Percentiles rank a stretch among this genome's conserved stretches.
These are phyloP conservation scores for Agapostemon virescens DNA, from an alignment of 2,888 invertebrate species.

Conservation along the genomic window DNA sequence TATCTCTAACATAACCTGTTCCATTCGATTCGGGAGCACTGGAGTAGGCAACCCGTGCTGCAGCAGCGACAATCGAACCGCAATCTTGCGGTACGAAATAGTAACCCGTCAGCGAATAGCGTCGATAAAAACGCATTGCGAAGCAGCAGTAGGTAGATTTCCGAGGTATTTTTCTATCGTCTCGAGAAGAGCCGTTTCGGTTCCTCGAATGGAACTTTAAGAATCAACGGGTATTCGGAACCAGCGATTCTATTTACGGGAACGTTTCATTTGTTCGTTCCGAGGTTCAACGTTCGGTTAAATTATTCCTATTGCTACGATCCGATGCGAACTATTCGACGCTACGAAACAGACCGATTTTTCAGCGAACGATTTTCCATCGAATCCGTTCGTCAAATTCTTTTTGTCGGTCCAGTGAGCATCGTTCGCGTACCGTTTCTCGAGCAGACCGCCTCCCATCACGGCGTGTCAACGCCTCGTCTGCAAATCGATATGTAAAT, in stretches of 20 bases:
- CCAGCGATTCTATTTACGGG: not conserved
- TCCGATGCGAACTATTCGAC: conserved; percentile 6
- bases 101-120: not conserved
- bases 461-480: conserved; percentile 30
- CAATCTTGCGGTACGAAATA: conserved; percentile 6
- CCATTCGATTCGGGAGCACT: not conserved
- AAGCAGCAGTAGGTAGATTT: conserved; percentile 23
- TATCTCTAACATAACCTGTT: conserved; percentile 25
- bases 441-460: conserved; percentile 49
- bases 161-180: not conserved
- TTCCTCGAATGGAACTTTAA: not conserved
- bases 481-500: conserved; percentile 59
- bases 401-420: conserved; percentile 15
- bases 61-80: conserved; percentile 34
- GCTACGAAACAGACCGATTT: not conserved
- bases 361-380: conserved; percentile 7
- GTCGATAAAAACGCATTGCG: conserved; percentile 14
- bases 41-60: not conserved
- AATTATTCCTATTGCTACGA: not conserved
- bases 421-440: conserved; percentile 33
- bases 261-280: not conserved
- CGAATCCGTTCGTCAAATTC: not conserved
- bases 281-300: not conserved
- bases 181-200: not conserved
- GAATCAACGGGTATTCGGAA: not conserved